These are phyloP conservation scores for Pampus argenteus DNA, from an alignment of 2,797 vertebrate genomes.

Conservation along the genomic window DNA sequence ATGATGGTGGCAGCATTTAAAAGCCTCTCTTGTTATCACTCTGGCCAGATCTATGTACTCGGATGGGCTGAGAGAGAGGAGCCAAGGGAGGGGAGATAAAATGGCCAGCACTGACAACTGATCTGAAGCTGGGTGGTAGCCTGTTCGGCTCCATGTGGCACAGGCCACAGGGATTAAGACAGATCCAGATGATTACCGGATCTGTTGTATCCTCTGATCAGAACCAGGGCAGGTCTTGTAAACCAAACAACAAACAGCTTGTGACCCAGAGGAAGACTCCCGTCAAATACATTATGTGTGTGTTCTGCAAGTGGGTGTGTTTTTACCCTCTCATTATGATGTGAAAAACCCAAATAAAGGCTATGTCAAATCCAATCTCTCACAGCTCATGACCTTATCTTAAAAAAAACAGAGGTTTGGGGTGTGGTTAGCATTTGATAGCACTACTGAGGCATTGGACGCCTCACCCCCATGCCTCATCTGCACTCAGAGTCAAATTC, in stretches of 20 bases:
- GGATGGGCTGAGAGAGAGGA: slow-evolving; percentile 68
- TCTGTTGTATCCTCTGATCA: slow-evolving; percentile 62
- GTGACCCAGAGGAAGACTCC: slow-evolving; percentile 49
- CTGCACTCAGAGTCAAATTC: slow-evolving; percentile 69
- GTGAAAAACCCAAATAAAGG: slow-evolving; percentile 49
- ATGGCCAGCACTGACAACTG: slow-evolving; percentile 73
- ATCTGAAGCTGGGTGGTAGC: slow-evolving; percentile 69
- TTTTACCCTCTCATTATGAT: slow-evolving; percentile 47
- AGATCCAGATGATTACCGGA: slow-evolving; percentile 70
- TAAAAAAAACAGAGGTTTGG: slow-evolving; percentile 52
- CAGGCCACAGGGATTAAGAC: slow-evolving; percentile 64
- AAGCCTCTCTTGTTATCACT: slow-evolving; percentile 73
- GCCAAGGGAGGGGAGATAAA: slow-evolving; percentile 68
- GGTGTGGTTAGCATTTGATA: slow-evolving; percentile 68
- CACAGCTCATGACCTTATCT: slow-evolving; percentile 65
- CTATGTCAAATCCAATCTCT: slow-evolving; percentile 60
- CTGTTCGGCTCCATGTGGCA: slow-evolving; percentile 51
- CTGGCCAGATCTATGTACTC: slow-evolving; percentile 67
- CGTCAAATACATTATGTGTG: slow-evolving; percentile 38
- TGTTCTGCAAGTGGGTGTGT: slow-evolving; percentile 34
- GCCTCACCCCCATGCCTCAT: slow-evolving; percentile 59
- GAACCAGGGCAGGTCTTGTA: slow-evolving; percentile 38
- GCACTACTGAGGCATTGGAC: slow-evolving; percentile 53
- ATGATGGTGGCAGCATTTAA: slow-evolving; percentile 66
- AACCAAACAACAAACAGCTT: slow-evolving; percentile 40